Evolutionary conservation across 37 sponge, comb jelly and placozoan species (phyloP), one percentile per base, ranked within the genome.

Genomic region (Geodia barretti): DNA sequence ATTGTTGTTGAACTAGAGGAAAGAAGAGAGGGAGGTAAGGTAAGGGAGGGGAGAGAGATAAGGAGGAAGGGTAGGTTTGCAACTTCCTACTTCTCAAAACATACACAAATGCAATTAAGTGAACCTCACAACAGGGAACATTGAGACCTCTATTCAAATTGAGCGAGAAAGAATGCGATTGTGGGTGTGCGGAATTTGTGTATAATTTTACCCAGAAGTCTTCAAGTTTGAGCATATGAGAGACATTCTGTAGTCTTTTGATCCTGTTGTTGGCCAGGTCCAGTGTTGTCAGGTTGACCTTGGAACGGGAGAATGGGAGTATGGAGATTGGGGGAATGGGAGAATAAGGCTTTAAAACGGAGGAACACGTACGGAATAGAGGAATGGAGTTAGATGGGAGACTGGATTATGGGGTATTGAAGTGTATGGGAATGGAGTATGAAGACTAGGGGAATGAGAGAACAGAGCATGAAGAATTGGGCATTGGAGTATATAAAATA

Each of bases 201-300:
- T 35, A 60, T 58, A 26, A 35, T 30, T 72, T 84, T 73, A 94
- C 95, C 95, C 95, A 95, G 75, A 95, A 91, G 30, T 95, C 95
- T 64, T 92, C 89, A 47, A 95, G 75, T 23, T 80, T 70, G 29
- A 75, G 72, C 17, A 95, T 73, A 41, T 87, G 89, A 38, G 84
- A 83, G 8, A 92, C 72, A 29, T 86, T 81, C 7, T 43, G 33
- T 8, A 95, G 2, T 39, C 80, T 80, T 29, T 37, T 81, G 79
- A 95, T 85, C 24, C 39, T 37, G 62, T 95, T 95, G 76, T 68
- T 26, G 1, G 92, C 92, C 42, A 95, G 72, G 62, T 95, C 95
- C 37, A 95, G 79, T 21, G 89, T 95, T 9, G 20, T 25, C 68
- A 95, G 68, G 29, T 89, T 91, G 4, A 77, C 72, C 92, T 92